phyloP scores from a whole-genome alignment of 2,797 vertebrate species.

The Zalophus californianus region DNA sequence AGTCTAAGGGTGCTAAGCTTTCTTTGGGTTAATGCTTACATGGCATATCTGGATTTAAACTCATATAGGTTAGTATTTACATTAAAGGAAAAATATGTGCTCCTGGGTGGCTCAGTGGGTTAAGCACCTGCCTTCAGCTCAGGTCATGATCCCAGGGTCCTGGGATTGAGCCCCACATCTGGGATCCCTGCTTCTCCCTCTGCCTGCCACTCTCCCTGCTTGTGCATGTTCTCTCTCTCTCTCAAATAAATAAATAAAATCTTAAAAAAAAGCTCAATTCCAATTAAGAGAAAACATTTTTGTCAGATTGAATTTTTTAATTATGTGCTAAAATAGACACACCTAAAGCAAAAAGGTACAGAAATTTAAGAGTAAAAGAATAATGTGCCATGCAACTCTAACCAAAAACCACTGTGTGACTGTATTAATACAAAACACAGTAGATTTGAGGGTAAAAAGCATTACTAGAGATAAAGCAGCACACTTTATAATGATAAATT shows the following conservation, averaged over 20 bases:
- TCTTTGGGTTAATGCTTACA: background rate
- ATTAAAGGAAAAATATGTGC: slow-evolving; percentile 8
- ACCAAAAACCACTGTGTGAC: background rate
- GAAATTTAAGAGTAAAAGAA: background rate
- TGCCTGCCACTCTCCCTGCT: too few species aligned
- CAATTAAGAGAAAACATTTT: background rate
- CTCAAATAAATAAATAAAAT: too few species aligned
- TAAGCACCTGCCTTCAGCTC: too few species aligned
- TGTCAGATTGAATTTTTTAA: background rate
- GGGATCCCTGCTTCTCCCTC: too few species aligned
- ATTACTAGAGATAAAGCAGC: background rate
- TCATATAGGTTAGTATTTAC: background rate
- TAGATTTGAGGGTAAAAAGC: background rate
- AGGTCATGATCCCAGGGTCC: too few species aligned
- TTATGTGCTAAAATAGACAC: background rate
- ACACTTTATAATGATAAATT: background rate
- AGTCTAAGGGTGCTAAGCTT: background rate
- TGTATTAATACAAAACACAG: background rate
- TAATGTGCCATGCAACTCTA: background rate
- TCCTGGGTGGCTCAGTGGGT: too few species aligned
- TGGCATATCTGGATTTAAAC: background rate
- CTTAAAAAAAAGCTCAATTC: background rate
- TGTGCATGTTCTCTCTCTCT: too few species aligned
- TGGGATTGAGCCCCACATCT: too few species aligned
- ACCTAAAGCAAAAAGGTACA: background rate